Evolutionary conservation across 2,888 invertebrate species (phyloP).

Genomic region (Octonoba sinensis): DNA sequence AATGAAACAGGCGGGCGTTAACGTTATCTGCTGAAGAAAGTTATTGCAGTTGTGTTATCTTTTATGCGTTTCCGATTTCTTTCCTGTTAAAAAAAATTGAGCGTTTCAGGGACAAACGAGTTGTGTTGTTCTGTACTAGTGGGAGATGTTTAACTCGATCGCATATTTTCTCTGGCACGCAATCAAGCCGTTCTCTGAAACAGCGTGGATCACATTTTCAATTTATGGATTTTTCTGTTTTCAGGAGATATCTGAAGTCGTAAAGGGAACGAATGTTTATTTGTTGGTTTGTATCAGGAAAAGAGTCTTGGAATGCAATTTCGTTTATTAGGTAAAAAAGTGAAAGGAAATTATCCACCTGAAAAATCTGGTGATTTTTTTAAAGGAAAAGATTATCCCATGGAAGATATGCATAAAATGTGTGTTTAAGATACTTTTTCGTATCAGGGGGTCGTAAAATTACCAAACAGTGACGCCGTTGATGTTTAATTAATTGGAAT

Average conservation of each 20-base stretch:
- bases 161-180: constrained; percentile 15
- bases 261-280: neutral
- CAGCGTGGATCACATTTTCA: neutral
- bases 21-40: constrained; percentile 9
- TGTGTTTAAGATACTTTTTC: too few species aligned
- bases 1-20: constrained; percentile 36
- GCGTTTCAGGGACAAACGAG: constrained; percentile 11
- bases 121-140: neutral
- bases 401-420: too few species aligned
- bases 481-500: too few species aligned
- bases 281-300: neutral
- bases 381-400: too few species aligned
- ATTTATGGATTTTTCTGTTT: neutral
- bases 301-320: too few species aligned
- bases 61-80: constrained; percentile 61
- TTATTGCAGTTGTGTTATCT: constrained; percentile 49
- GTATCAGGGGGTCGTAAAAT: too few species aligned
- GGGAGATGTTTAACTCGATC: constrained; percentile 31
- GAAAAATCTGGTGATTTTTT: too few species aligned
- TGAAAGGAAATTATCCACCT: too few species aligned
- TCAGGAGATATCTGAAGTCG: neutral
- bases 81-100: constrained; percentile 9
- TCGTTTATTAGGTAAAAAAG: too few species aligned
- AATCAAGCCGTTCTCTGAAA: neutral
- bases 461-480: too few species aligned